Percentiles rank a stretch among this genome's conserved stretches.
Evolutionary conservation across 2,113 vertebrate species (phyloP).

Genomic region (Hepsetus odoe): DNA sequence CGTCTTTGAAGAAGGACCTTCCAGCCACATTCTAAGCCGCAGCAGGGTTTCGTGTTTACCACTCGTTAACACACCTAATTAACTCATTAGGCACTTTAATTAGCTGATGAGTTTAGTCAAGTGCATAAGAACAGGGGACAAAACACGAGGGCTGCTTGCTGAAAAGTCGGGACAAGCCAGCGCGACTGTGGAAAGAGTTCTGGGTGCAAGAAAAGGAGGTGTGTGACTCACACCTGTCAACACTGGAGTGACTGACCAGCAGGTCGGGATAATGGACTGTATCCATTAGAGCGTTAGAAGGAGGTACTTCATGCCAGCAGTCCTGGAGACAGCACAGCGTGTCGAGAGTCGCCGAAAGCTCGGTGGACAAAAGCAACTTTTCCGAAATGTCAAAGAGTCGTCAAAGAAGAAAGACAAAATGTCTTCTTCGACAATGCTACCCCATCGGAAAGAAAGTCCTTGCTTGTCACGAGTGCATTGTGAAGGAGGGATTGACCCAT

Average conservation of each 20-base stretch:
- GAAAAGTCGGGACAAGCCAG: too few relatives aligned
- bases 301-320: slow-evolving; percentile 20
- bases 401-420: slow-evolving; percentile 46
- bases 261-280: background rate
- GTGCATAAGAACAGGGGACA: background rate
- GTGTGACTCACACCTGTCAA: background rate
- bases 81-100: background rate
- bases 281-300: background rate
- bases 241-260: background rate
- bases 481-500: slow-evolving; percentile 58
- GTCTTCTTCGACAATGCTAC: slow-evolving; percentile 29
- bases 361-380: slow-evolving; percentile 38
- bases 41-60: background rate
- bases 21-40: too few relatives aligned
- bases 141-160: too few relatives aligned
- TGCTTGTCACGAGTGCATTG: slow-evolving; percentile 36
- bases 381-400: slow-evolving; percentile 51
- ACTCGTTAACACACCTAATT: background rate
- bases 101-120: background rate
- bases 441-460: background rate
- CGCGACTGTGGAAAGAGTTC: too few relatives aligned
- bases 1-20: too few relatives aligned
- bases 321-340: background rate
- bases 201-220: background rate
- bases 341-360: slow-evolving; percentile 28